Evolutionary conservation across 53 echinoderm and acorn worm genomes (phyloP).

Genomic region (Stichopus horrens): DNA sequence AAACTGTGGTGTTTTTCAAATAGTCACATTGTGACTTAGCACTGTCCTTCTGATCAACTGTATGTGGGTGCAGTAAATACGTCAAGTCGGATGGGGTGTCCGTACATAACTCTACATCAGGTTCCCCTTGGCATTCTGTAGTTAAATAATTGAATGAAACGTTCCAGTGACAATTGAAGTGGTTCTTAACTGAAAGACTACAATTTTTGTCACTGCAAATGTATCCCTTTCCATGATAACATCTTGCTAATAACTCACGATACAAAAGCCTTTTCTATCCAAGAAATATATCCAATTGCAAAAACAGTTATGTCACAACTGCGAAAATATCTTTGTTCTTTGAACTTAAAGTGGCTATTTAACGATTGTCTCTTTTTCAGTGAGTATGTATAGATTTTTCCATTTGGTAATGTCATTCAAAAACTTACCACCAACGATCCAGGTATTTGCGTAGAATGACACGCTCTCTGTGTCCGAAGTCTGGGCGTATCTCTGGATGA

Average conservation of each 20-base stretch:
- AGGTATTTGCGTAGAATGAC: constrained; percentile 10
- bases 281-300: no score
- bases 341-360: no score
- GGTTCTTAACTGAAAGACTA: no score
- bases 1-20: background rate
- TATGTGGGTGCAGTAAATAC: background rate
- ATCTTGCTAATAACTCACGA: no score
- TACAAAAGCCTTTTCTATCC: no score
- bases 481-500: background rate
- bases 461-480: background rate
- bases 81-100: background rate
- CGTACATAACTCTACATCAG: background rate
- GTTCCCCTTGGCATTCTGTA: background rate
- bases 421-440: constrained; percentile 12
- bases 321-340: no score
- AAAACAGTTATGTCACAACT: no score
- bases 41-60: background rate
- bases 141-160: background rate
- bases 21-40: background rate
- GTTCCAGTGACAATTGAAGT: no score
- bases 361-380: background rate
- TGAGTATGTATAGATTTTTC: background rate
- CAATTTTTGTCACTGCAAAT: no score
- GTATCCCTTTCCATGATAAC: no score
- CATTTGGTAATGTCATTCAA: background rate